A percentile compares a stretch with the other conserved stretches of the same genome.
Conservation (phyloP, 1,140 invertebrate genomes). For the Pectinophora gossypiella region DNA sequence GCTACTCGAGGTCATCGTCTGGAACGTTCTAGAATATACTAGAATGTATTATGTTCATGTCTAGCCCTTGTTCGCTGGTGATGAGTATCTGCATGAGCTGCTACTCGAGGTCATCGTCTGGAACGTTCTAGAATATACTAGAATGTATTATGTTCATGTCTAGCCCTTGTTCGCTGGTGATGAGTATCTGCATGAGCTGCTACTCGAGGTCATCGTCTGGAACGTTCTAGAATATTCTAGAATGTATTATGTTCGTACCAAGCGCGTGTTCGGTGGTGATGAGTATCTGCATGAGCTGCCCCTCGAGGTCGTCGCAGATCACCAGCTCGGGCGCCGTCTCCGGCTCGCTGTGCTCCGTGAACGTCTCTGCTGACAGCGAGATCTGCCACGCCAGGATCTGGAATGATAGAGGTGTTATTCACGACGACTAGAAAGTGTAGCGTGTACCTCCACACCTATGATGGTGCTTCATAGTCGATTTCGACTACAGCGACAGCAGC, state of each 20-base stretch:
- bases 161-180: slow-evolving; percentile 80
- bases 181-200: slow-evolving; percentile 79
- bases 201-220: slow-evolving; percentile 77
- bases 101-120: slow-evolving; percentile 77
- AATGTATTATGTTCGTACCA: no score
- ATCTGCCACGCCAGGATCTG: slow-evolving; percentile 81
- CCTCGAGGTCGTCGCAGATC: slow-evolving; percentile 74
- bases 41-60: no score
- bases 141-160: no score
- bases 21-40: no score
- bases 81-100: slow-evolving; percentile 79
- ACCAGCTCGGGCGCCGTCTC: slow-evolving; percentile 52
- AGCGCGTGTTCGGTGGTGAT: slow-evolving; percentile 80
- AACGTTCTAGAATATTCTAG: no score
- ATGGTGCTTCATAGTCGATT: no score
- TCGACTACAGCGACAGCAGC: no score
- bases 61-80: slow-evolving; percentile 80
- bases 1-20: slow-evolving; percentile 78
- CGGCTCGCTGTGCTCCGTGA: slow-evolving; percentile 54
- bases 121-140: no score
- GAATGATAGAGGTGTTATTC: no score
- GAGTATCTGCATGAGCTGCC: slow-evolving; percentile 79
- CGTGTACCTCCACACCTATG: no score
- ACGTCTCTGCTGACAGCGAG: slow-evolving; percentile 75
- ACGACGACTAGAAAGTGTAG: no score